Evolutionary conservation across 2,888 invertebrate genomes (phyloP).

Genomic region (Maniola hyperantus): DNA sequence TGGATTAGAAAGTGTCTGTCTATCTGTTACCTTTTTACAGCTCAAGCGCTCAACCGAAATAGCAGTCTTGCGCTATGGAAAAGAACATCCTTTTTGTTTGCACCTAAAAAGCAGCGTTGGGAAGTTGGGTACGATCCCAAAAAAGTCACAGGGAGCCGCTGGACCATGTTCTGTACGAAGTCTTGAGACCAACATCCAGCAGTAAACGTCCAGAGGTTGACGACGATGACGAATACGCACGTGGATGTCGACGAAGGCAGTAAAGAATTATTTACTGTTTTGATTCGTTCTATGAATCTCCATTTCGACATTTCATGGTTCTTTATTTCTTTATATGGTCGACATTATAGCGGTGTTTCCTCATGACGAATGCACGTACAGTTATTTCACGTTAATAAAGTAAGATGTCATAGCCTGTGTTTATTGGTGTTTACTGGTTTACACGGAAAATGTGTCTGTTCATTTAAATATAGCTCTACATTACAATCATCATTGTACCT

Average conservation of each 20-base stretch:
- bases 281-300: constrained; percentile 14
- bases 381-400: constrained; percentile 36
- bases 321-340: constrained; percentile 13
- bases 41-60: no score
- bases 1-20: no score
- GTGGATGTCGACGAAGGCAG: not conserved
- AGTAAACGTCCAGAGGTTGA: no score
- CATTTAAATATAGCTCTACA: constrained; percentile 8
- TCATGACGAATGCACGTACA: constrained; percentile 51
- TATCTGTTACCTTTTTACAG: no score
- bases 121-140: no score
- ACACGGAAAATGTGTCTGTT: constrained; percentile 19
- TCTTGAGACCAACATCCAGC: no score
- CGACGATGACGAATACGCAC: not conserved
- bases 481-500: not conserved
- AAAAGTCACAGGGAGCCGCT: no score
- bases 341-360: constrained; percentile 43
- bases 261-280: not conserved
- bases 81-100: no score
- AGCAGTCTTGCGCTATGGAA: no score
- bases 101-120: no score
- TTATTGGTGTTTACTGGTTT: constrained; percentile 12
- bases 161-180: no score
- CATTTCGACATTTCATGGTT: constrained; percentile 14
- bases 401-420: constrained; percentile 19